Conservation (phyloP, 2,888 invertebrate species). For the Melanophora roralis region DNA sequence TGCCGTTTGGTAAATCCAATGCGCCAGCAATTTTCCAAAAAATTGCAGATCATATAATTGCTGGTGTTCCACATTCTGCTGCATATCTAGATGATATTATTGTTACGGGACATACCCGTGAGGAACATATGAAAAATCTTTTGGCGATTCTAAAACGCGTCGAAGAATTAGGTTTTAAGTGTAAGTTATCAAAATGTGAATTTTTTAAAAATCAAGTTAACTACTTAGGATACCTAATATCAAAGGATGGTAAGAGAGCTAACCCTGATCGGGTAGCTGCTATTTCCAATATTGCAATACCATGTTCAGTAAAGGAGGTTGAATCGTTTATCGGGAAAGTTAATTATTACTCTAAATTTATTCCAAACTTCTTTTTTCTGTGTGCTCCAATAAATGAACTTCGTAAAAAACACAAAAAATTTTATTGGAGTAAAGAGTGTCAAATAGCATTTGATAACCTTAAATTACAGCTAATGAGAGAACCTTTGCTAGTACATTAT, state of each 20-base stretch:
- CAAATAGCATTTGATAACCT: neutral
- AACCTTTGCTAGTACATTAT: slow-evolving; percentile 16
- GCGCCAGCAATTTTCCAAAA: slow-evolving; percentile 4
- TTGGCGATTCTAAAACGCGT: neutral
- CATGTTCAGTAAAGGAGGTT: slow-evolving; percentile 54
- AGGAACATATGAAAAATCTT: neutral
- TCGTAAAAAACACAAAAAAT: slow-evolving; percentile 36
- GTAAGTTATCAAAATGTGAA: neutral
- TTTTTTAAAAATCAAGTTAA: neutral
- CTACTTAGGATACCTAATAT: neutral
- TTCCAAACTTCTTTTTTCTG: slow-evolving; percentile 41
- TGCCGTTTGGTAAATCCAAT: neutral
- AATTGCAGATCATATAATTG: neutral
- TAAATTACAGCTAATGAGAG: neutral
- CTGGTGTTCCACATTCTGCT: neutral
- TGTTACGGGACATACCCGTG: neutral
- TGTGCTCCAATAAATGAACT: slow-evolving; percentile 51
- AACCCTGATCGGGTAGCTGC: neutral
- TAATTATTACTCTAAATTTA: slow-evolving; percentile 60
- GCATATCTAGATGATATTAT: neutral
- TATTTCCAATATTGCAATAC: neutral
- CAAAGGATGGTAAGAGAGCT: neutral
- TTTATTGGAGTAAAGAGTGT: neutral
- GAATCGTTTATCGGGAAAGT: slow-evolving; percentile 62
- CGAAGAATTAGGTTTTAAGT: neutral